Evolutionary conservation across 2,888 invertebrate genomes (phyloP), one percentile per base, ranked within the genome.

Genomic region (Pachymerium ferrugineum): DNA sequence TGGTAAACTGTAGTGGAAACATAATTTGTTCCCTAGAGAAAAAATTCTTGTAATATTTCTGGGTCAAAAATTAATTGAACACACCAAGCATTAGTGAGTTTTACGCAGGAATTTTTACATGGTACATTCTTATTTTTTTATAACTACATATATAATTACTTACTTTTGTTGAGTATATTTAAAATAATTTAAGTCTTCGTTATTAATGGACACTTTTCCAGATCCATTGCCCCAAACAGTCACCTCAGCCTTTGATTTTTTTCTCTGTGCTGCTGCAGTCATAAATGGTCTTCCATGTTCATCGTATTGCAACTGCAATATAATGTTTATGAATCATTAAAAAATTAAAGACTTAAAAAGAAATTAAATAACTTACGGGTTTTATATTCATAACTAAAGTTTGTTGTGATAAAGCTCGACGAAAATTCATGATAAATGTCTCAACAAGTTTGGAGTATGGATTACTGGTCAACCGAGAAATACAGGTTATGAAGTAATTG

Each of bases 141-240:
- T 30, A 30, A 14, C 5, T 30, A n/a, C n/a, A n/a, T 30, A 29
- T 31, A 14, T 30, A n/a, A n/a, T n/a, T n/a, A n/a, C n/a, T 70
- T 70, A 93, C 92, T 87, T 92, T 91, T 88, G 84, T 79, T 91
- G 89, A 4, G 87, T 81, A 78, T 88, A 85, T 30, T 86, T 82
- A 81, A 97, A 96, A 81, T 92, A 94, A 0, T 80, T 78, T 33
- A 95, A 86, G 80, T 90, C 90, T 80, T 88, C 80, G 3, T 90
- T 91, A 83, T 97, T 96, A 73, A 97, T 90, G 30, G 85, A 86
- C 73, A 96, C 87, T 80, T 89, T 87, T 1, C 97, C 97, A 71
- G 90, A 88, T 14, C 97, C 97, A 25, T 93, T 90, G 12, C 88
- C 87, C 75, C 85, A 86, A 8, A 97, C 84, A n/a, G 89, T 92